Evolutionary conservation across 2,113 vertebrate genomes (phyloP).

Genomic region (Esox niger): DNA sequence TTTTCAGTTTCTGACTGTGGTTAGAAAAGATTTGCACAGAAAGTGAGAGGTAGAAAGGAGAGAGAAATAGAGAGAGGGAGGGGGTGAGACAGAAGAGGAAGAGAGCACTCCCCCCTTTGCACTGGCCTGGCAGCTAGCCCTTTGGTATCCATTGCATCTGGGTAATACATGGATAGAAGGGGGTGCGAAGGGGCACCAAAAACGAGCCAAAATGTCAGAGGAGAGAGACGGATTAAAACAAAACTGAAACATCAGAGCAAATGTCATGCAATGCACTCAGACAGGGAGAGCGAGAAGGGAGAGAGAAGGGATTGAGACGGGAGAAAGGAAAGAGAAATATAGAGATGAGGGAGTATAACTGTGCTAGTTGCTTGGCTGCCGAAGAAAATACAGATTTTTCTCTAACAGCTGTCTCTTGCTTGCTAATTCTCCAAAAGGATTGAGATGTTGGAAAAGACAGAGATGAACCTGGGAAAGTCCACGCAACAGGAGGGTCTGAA

Average conservation of each 20-base stretch:
- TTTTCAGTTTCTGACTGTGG: slow-evolving; percentile 38
- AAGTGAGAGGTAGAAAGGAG: not conserved
- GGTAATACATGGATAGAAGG: slow-evolving; percentile 30
- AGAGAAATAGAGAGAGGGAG: slow-evolving; percentile 8
- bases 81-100: not conserved
- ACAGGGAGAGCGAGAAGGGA: not conserved
- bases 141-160: slow-evolving; percentile 56
- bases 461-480: too few species aligned
- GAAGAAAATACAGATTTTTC: not conserved
- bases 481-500: too few species aligned
- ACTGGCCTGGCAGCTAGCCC: slow-evolving; percentile 52
- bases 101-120: slow-evolving; percentile 38
- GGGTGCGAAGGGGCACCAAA: not conserved
- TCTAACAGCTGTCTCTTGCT: slow-evolving; percentile 71
- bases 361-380: not conserved
- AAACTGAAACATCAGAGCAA: slow-evolving; percentile 14
- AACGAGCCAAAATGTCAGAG: not conserved
- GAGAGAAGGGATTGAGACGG: too few species aligned
- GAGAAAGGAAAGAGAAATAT: too few species aligned
- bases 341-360: too few species aligned
- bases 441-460: not conserved
- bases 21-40: too few species aligned
- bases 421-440: slow-evolving; percentile 46
- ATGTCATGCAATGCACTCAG: not conserved
- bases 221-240: slow-evolving; percentile 39